Evolutionary conservation across 2,888 invertebrate species (phyloP), one percentile per base, ranked within the genome.

Genomic region (Achlya flavicornis): DNA sequence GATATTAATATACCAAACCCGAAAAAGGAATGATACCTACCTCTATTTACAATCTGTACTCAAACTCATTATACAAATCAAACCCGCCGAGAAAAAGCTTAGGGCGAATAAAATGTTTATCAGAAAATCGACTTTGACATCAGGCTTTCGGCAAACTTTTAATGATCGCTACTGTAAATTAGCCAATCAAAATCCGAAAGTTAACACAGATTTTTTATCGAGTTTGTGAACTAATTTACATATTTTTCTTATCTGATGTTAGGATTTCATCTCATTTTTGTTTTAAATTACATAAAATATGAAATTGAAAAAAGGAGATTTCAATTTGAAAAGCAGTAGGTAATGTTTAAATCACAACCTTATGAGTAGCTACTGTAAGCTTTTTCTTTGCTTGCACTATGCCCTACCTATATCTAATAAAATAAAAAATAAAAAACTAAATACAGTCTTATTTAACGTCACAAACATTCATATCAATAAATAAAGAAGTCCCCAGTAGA

Each of bases 181-280:
- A 74, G 63, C 73, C 76, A 78, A 79, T 78, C 78, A 78, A 77
- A 80, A 58, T 74, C 67, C 53, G 48, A 66, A 67, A 73, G 74
- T 76, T 70, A 62, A 64, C 64, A 68, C 63, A 35, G 65, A 59
- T 73, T 73, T 76, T 71, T 70, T 72, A 60, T 60, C 60, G 43
- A 60, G 60, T 66, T 66, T 66, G 53, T 62, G 48, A 61, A 59
- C 64, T 64, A 61, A 69, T 69, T 66, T 66, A 48, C 69, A 60
- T 60, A 69, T 66, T 66, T 63, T 66, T 63, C 64, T 63, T 62
- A 64, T 64, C 64, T 65, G 60, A 59, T 61, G 58, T 19, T 12
- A 41, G 19, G 38, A 41, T 43, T 60, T 60, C 8, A 60, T 38
- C 26, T 53, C 14, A 53, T 53, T 53, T 48, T 19, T 46, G 14